Conservation (phyloP, 2,113 vertebrate genomes). For the Sitta europaea region DNA sequence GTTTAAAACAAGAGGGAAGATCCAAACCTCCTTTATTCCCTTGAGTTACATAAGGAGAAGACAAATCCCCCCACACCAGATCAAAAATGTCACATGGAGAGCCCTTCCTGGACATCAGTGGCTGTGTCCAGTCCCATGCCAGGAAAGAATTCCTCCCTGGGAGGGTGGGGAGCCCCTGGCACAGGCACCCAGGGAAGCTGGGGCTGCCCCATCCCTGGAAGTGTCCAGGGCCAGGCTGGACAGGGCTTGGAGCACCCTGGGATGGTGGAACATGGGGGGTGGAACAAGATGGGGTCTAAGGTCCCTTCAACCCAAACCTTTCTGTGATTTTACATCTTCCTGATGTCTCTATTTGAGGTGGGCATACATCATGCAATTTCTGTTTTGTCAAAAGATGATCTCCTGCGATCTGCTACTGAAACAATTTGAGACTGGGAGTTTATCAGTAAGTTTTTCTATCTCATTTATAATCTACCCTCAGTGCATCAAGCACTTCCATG, state of each 20-base stretch:
- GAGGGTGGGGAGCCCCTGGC: background rate
- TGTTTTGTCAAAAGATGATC: background rate
- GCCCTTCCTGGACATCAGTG: background rate
- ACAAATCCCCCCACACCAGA: background rate
- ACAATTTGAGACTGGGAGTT: background rate
- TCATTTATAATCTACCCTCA: background rate
- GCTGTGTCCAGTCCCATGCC: background rate
- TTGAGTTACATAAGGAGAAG: background rate
- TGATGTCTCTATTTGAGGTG: background rate
- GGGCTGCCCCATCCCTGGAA: background rate
- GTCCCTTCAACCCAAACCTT: background rate
- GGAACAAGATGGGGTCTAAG: background rate
- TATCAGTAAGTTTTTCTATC: background rate
- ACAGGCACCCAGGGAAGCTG: background rate
- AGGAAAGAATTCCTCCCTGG: background rate
- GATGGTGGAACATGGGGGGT: background rate
- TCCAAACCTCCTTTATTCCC: background rate
- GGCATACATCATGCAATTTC: background rate
- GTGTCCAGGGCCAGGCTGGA: accelerated
- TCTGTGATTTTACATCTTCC: background rate
- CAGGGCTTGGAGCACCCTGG: background rate
- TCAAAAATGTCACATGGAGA: background rate
- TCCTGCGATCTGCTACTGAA: background rate
- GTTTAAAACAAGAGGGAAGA: background rate
- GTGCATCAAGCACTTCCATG: background rate